Percentiles rank a stretch among this genome's conserved stretches.
These are phyloP conservation scores for Heteropelma amictum DNA, from an alignment of 2,888 invertebrate genomes.

Conservation along the genomic window DNA sequence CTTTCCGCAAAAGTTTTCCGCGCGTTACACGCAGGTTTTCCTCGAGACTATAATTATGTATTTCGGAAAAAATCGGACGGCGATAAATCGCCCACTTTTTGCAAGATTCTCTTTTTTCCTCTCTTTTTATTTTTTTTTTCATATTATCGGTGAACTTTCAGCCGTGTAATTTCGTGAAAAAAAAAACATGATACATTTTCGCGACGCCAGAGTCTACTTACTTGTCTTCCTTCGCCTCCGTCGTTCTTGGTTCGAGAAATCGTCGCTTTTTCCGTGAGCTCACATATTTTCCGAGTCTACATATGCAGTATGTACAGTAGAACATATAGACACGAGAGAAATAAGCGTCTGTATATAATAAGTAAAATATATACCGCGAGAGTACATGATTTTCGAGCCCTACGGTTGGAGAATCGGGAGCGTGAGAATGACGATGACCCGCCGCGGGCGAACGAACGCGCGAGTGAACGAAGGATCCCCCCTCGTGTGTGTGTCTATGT, in stretches of 20 bases:
- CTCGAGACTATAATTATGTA: too few relatives aligned
- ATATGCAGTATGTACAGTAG: too few relatives aligned
- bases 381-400: conserved; percentile 12
- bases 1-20: too few relatives aligned
- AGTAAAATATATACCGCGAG: conserved; percentile 1
- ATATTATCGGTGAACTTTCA: too few relatives aligned
- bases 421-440: conserved; percentile 69
- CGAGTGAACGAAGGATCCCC: conserved; percentile 6
- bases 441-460: conserved; percentile 37
- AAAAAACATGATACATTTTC: conserved; percentile 10
- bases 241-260: conserved; percentile 33
- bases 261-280: conserved; percentile 9
- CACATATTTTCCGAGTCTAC: not conserved
- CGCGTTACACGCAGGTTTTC: too few relatives aligned
- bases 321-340: too few relatives aligned
- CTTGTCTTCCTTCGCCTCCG: not conserved
- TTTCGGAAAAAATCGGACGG: too few relatives aligned
- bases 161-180: too few relatives aligned
- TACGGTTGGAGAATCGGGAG: conserved; percentile 61
- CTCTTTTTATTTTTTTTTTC: too few relatives aligned
- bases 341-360: not conserved
- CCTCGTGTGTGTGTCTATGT: conserved; percentile 7
- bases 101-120: too few relatives aligned
- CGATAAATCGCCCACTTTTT: too few relatives aligned
- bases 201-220: too few relatives aligned